Evolutionary conservation across 2,113 vertebrate genomes (phyloP).

Genomic region (Marmota monax): DNA sequence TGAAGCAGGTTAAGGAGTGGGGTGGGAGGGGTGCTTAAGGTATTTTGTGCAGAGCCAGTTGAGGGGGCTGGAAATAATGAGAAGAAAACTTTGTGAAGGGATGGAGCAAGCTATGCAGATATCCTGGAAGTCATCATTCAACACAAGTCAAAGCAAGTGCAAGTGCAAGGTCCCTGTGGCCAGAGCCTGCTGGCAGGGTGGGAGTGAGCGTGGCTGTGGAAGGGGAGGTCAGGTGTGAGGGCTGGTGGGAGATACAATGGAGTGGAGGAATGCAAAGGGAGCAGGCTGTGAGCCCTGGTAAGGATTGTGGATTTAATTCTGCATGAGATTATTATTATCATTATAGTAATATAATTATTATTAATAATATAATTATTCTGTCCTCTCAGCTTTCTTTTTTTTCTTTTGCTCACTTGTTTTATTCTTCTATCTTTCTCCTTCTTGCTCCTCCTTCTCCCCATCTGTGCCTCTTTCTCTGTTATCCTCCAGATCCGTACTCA

Average conservation of each 20-base stretch:
- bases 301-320: background rate
- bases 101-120: background rate
- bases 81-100: background rate
- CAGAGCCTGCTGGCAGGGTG: fast-evolving
- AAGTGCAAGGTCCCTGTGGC: background rate
- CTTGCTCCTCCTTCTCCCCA: background rate
- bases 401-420: background rate
- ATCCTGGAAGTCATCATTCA: too few relatives aligned
- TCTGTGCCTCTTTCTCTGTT: background rate
- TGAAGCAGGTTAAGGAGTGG: background rate
- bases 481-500: background rate
- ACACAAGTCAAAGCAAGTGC: background rate
- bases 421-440: background rate
- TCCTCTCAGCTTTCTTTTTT: fast-evolving
- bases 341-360: background rate
- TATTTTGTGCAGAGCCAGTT: background rate
- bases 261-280: background rate
- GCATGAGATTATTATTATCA: background rate
- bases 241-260: background rate
- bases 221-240: background rate
- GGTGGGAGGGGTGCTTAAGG: background rate
- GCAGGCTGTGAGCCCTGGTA: background rate
- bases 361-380: background rate
- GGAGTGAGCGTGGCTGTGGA: fast-evolving
- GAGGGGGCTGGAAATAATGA: background rate